Evolutionary conservation across 2,797 vertebrate genomes (phyloP), one percentile per base, ranked within the genome.

Genomic region (Epinephelus coioides): DNA sequence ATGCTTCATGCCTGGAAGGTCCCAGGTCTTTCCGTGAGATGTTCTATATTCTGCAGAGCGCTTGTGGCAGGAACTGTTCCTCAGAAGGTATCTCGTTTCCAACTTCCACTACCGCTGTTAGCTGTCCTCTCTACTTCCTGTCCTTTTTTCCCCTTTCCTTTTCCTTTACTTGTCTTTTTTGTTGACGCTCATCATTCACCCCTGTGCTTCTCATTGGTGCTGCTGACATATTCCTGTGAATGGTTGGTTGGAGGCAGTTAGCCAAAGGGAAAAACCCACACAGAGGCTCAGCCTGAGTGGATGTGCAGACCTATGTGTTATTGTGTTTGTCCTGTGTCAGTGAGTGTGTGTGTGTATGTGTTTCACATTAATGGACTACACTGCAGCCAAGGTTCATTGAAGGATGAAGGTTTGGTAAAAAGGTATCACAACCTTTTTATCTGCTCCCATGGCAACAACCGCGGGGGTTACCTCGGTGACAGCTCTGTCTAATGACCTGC

Each of bases 1-100:
- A 94, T 84, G 93, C 96, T 97, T 96, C 96, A 93, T 95, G 94
- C 95, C 95, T 96, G 97, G 96, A 98, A 99, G 98, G 97, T 96
- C 96, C 97, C 95, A 97, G 97, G 95, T 97, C 96, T 97, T 97
- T 97, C 94, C 97, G 97, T 94, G 98, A 99, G 98, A 97, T 97
- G 96, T 99, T 99, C 97, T 98, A 96, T 99, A 96, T 99, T 95
- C 97, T 98, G 94, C 98, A 98, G 96, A 97, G 95, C 95, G 94
- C 97, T 97, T 99, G 97, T 97, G 96, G 96, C 97, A 97, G 97
- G 96, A 99, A 99, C 97, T 99, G 97, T 97, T 97, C 98, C 95
- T 97, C 97, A 95, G 97, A 99, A 99, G 98, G 98, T 99, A 99
- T 97, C 97, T 96, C 92, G 92, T 93, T 95, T 95, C 93, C 93